These are phyloP conservation scores for Microcebus griseorufus DNA, from an alignment of 2,113 vertebrate genomes.

Conservation along the genomic window DNA sequence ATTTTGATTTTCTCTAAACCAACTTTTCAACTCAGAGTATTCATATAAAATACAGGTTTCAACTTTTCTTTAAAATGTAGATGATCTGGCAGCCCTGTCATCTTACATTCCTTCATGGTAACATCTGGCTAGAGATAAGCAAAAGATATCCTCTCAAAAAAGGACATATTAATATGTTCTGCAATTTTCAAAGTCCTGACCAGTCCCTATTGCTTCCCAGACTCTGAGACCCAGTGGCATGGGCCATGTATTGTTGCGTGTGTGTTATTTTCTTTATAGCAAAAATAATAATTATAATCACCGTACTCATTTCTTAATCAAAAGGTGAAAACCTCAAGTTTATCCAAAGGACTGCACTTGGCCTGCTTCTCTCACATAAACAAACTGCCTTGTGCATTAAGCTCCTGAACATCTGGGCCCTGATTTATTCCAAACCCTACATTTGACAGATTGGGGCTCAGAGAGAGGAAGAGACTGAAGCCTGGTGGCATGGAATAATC, in stretches of 20 bases:
- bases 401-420: neutral
- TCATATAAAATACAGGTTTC: neutral
- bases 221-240: neutral
- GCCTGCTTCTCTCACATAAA: neutral
- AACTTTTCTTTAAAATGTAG: neutral
- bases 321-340: neutral
- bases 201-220: neutral
- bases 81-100: neutral
- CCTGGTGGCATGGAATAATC: neutral
- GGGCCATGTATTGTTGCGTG: neutral
- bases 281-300: neutral
- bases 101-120: neutral
- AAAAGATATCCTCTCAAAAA: neutral
- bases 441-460: neutral
- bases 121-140: neutral
- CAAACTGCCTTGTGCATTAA: neutral
- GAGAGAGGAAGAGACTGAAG: neutral
- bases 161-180: neutral
- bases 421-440: neutral
- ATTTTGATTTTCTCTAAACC: neutral
- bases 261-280: neutral
- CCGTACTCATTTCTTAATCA: neutral
- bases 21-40: conserved; percentile 16
- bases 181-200: neutral
- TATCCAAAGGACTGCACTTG: neutral